Evolutionary conservation across 2,113 vertebrate species (phyloP).

Genomic region (rat (Rattus norvegicus)): DNA sequence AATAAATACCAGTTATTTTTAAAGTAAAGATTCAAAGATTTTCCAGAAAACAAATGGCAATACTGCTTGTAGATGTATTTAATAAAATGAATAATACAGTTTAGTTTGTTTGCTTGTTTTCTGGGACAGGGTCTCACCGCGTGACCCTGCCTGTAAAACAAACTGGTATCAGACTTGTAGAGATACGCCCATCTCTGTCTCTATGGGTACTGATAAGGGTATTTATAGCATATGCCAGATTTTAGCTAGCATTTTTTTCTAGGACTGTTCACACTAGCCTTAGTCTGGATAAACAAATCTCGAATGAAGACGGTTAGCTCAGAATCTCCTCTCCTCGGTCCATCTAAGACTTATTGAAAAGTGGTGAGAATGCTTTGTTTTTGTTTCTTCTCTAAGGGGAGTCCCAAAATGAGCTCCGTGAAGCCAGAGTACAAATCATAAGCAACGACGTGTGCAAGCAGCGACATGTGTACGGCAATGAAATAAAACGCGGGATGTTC

Average conservation of each 20-base stretch:
- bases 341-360: neutral
- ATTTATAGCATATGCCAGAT: neutral
- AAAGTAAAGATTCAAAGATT: constrained; percentile 5
- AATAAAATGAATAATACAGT: constrained; percentile 14
- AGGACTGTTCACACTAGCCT: neutral
- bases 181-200: neutral
- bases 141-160: neutral
- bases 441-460: constrained; percentile 89
- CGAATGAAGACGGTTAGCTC: neutral
- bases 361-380: constrained; percentile 41
- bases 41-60: constrained; percentile 27
- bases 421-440: constrained; percentile 94
- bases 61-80: neutral
- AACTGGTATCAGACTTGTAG: neutral
- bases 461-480: constrained; percentile 80
- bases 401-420: constrained; percentile 87
- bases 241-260: constrained; percentile 14
- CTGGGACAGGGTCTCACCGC: neutral
- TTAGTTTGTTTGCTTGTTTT: neutral
- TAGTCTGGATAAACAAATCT: neutral
- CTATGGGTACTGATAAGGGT: too few relatives aligned
- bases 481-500: constrained; percentile 91
- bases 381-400: constrained; percentile 76
- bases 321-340: neutral
- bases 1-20: neutral